Evolutionary conservation across 2,888 invertebrate genomes (phyloP).

Genomic region (Lasioglossum lativentre): DNA sequence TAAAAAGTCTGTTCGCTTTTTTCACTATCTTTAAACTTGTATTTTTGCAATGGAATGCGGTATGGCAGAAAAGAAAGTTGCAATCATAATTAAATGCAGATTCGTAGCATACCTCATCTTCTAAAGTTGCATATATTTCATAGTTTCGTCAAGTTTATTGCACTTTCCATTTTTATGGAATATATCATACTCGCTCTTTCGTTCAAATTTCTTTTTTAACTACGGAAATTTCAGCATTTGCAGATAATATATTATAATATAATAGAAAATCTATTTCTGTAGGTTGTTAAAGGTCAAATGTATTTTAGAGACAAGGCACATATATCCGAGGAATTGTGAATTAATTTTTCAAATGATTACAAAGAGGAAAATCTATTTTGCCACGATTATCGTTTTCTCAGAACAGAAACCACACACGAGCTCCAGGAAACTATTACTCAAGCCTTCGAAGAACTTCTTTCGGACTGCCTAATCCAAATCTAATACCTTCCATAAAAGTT

Average conservation of each 20-base stretch:
- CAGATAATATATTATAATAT: not conserved
- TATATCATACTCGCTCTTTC: too few species aligned
- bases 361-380: not conserved
- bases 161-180: not conserved
- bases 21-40: not conserved
- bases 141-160: not conserved
- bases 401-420: not conserved
- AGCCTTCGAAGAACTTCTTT: conserved; percentile 11
- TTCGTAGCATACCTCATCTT: not conserved
- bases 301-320: not conserved
- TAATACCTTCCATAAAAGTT: conserved; percentile 35
- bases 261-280: not conserved
- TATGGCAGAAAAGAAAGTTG: not conserved
- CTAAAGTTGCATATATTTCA: not conserved
- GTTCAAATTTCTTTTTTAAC: not conserved
- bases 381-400: not conserved
- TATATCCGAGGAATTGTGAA: not conserved
- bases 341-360: not conserved
- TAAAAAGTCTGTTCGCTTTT: not conserved
- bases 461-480: conserved; percentile 19
- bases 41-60: not conserved
- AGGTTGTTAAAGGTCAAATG: not conserved
- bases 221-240: not conserved
- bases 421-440: conserved; percentile 12
- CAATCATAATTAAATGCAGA: not conserved